phyloP scores from a whole-genome alignment of 2,113 vertebrate genomes.

The Talpa occidentalis region DNA sequence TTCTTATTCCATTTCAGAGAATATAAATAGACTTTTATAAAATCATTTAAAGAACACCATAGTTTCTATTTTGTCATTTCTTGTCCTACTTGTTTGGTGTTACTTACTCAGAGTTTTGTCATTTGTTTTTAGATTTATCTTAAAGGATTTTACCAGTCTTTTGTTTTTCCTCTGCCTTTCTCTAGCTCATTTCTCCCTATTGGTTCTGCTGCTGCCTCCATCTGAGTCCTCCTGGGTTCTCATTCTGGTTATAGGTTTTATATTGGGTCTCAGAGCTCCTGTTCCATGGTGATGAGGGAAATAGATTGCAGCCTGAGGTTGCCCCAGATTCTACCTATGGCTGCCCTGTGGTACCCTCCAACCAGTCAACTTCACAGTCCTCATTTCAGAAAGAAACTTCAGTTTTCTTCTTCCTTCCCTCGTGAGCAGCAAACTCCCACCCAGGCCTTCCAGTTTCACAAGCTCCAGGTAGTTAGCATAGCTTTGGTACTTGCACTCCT shows the following conservation, averaged over 20 bases:
- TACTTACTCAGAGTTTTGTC: background rate
- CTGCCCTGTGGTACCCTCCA: background rate
- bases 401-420: background rate
- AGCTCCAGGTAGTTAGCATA: background rate
- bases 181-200: background rate
- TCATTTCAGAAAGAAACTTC: background rate
- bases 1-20: background rate
- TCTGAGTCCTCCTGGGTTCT: background rate
- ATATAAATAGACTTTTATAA: background rate
- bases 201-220: background rate
- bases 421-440: background rate
- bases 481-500: background rate
- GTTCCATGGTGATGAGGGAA: background rate
- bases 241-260: background rate
- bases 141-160: background rate
- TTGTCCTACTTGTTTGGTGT: background rate
- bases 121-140: background rate
- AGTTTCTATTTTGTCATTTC: constrained; percentile 11
- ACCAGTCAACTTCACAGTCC: background rate
- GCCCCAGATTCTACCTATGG: background rate
- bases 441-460: background rate
- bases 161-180: background rate
- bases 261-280: background rate
- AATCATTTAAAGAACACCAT: background rate
- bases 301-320: background rate